These are phyloP conservation scores for Euthynnus affinis DNA, from an alignment of 2,797 vertebrate genomes.

Conservation along the genomic window DNA sequence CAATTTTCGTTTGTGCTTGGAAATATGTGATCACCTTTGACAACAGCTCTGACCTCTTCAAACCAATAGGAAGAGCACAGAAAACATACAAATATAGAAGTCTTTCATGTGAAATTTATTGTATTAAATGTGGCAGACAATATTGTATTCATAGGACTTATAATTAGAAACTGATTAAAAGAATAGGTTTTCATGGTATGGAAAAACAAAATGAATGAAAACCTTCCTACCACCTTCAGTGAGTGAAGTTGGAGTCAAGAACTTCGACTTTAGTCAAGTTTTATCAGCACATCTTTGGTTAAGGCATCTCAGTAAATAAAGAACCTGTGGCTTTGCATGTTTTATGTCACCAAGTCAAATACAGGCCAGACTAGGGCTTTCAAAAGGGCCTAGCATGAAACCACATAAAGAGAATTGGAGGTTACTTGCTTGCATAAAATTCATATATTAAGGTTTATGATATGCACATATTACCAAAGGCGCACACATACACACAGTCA, in stretches of 20 bases:
- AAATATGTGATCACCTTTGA: neutral
- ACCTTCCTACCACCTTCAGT: too few relatives aligned
- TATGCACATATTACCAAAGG: neutral
- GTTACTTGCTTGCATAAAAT: neutral
- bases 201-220: neutral
- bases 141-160: neutral
- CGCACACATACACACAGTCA: neutral
- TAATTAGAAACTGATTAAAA: neutral
- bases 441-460: neutral
- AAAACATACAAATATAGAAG: neutral
- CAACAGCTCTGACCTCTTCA: neutral
- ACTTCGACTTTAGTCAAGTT: neutral
- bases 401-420: neutral
- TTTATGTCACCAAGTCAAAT: conserved; percentile 27
- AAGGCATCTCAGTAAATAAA: conserved; percentile 2
- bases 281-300: conserved; percentile 10
- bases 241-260: neutral
- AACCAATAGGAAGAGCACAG: neutral
- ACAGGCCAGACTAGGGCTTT: neutral
- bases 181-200: neutral
- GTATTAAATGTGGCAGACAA: neutral
- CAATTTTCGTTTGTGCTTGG: neutral
- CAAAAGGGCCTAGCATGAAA: neutral
- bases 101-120: neutral
- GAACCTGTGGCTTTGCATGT: conserved; percentile 29